phyloP scores from a whole-genome alignment of 1,140 invertebrate species.

The Drosophila truncata region DNA sequence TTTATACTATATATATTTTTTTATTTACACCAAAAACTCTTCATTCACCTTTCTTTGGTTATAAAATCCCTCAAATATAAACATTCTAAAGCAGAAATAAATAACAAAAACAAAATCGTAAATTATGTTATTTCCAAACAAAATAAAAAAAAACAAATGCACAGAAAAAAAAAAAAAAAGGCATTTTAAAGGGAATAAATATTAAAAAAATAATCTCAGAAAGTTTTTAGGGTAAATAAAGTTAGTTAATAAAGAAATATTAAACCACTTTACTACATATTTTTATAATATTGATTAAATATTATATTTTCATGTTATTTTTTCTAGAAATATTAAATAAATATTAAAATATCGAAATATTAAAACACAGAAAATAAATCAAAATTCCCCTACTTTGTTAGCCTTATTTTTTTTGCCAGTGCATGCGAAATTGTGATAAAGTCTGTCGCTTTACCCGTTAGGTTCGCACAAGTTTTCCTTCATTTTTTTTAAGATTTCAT shows the following conservation, averaged over 20 bases:
- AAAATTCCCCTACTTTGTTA: background rate
- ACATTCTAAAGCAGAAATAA: background rate
- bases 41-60: background rate
- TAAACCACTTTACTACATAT: background rate
- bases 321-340: background rate
- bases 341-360: background rate
- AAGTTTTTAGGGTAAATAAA: background rate
- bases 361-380: background rate
- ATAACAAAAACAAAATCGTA: background rate
- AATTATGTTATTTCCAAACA: background rate
- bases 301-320: no score
- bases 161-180: background rate
- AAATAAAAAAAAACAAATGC: background rate
- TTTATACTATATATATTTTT: background rate
- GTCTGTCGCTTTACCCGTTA: conserved; percentile 21
- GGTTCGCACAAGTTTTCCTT: conserved; percentile 8
- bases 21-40: background rate
- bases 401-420: conserved; percentile 3
- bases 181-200: background rate
- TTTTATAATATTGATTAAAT: no score
- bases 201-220: background rate
- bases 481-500: conserved; percentile 36
- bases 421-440: conserved; percentile 12
- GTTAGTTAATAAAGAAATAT: background rate
- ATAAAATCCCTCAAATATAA: background rate